Percentiles rank a stretch among this genome's conserved stretches.
Conservation (phyloP, 1,140 invertebrate genomes). For the Scaptodrosophila lebanonensis region DNA sequence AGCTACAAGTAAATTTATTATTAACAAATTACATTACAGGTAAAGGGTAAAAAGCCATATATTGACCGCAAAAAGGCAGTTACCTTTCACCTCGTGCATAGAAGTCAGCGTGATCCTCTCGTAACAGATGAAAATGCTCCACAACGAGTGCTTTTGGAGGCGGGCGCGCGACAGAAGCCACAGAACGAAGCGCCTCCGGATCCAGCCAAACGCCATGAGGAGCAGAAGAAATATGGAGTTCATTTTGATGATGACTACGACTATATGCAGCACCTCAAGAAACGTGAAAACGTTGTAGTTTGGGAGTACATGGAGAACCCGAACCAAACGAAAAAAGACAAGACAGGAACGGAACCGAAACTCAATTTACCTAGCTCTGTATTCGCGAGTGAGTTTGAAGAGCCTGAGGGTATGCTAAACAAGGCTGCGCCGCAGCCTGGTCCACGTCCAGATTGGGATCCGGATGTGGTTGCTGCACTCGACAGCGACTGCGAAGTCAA, state of each 20-base stretch:
- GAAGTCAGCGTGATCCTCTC: constrained; percentile 95
- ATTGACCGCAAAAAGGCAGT: constrained; percentile 95
- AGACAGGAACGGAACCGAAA: constrained; percentile 41
- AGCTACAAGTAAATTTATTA: not conserved
- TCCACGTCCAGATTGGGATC: constrained; percentile 90
- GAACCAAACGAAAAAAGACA: constrained; percentile 59
- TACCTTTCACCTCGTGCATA: constrained; percentile 93
- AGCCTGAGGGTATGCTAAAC: constrained; percentile 92
- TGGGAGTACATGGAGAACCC: constrained; percentile 76
- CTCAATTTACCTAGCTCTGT: constrained; percentile 86
- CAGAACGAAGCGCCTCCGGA: constrained; percentile 58
- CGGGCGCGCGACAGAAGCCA: constrained; percentile 42
- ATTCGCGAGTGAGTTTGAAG: constrained; percentile 92
- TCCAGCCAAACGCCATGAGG: constrained; percentile 82
- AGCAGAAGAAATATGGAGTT: constrained; percentile 94
- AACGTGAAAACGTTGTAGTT: constrained; percentile 77
- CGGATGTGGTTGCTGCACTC: constrained; percentile 94
- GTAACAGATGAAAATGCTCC: constrained; percentile 92
- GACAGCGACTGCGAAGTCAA: constrained; percentile 94
- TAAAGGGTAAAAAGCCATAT: constrained; percentile 88
- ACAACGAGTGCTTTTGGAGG: constrained; percentile 86
- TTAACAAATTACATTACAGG: constrained; percentile 79
- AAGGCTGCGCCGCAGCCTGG: constrained; percentile 88
- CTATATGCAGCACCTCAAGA: constrained; percentile 94
- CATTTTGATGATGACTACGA: constrained; percentile 98